Base-by-base conservation (phyloP, 1,140 invertebrate genomes). In the Ceratosolen fusciceps region DNA sequence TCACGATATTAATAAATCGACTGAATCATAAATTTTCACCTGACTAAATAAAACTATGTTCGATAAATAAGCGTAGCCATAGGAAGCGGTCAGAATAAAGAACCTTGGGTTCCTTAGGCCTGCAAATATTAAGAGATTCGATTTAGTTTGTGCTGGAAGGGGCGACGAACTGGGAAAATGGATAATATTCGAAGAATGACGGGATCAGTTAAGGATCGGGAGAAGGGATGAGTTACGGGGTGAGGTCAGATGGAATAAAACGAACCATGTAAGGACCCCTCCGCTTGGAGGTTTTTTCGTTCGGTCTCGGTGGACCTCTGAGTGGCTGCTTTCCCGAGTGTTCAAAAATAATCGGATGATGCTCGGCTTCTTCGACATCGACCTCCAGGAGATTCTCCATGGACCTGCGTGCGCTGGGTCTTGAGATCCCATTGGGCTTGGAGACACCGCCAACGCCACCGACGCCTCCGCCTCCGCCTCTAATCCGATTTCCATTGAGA, bases 331-430 rank as follows among this genome's bases (percentile, higher is more conserved):
- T 83, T n/a, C n/a, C n/a, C 47, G 70, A 74, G 85, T 24, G 65
- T 83, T 75, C 12, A 43, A 7, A 5, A 43, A 43, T 7, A 12
- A 12, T 16, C 49, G 49, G 14, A 21, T 3, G 49, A 14, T 71
- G 85, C 71, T 73, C 84, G 26, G 72, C 72, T 21, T 89, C 86
- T 0, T 70, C 74, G 0, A 82, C 71, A 58, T 93, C 92, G 49
- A 91, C 90, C 16, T 91, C 91, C 68, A 93, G 82, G 26, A 94
- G 87, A 87, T 94, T 94, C 85, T 95, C 94, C 92, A 94, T 94
- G 0, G 94, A 94, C 73, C 93, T 91, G 26, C 90, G 88, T 49
- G 88, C 89, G 77, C 89, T 90, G 0, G 88, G 43, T 3, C 39
- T 83, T 19, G 74, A 67, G 4, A 83, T 76, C 0, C 81, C 80